Evolutionary conservation across 2,797 vertebrate species (phyloP).

Genomic region (Poecilia velifera): DNA sequence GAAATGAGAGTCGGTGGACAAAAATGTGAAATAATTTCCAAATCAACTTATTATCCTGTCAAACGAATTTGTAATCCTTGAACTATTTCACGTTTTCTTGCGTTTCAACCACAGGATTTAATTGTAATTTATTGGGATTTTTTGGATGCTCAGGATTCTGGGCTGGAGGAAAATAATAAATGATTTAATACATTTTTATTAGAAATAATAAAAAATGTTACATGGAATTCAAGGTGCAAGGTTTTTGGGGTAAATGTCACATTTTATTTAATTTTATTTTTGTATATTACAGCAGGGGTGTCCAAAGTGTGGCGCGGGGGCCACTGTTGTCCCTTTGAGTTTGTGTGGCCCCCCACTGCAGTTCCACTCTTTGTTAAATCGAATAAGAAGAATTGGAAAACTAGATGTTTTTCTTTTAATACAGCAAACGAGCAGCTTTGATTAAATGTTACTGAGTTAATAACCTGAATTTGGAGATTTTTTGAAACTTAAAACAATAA

Average conservation of each 20-base stretch:
- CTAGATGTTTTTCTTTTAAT: no score
- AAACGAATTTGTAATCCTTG: background rate
- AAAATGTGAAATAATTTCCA: background rate
- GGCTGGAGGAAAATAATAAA: background rate
- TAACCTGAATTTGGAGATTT: no score
- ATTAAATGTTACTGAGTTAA: no score
- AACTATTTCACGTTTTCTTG: background rate
- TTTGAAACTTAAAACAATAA: no score
- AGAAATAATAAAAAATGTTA: background rate
- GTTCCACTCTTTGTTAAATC: no score
- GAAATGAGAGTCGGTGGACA: background rate
- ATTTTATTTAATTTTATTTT: no score
- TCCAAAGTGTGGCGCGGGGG: no score
- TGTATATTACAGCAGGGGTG: no score
- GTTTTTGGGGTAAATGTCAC: background rate
- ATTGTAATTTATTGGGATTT: background rate
- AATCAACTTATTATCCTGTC: slow-evolving; percentile 1
- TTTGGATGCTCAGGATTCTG: background rate
- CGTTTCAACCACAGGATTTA: background rate
- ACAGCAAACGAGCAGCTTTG: no score
- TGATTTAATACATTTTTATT: background rate
- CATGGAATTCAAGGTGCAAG: background rate
- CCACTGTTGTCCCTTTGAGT: no score
- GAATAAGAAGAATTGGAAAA: no score
- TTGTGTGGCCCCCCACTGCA: no score